Base-by-base conservation (phyloP, 1,140 invertebrate species). In the Panagrolaimus sp. region DNA sequence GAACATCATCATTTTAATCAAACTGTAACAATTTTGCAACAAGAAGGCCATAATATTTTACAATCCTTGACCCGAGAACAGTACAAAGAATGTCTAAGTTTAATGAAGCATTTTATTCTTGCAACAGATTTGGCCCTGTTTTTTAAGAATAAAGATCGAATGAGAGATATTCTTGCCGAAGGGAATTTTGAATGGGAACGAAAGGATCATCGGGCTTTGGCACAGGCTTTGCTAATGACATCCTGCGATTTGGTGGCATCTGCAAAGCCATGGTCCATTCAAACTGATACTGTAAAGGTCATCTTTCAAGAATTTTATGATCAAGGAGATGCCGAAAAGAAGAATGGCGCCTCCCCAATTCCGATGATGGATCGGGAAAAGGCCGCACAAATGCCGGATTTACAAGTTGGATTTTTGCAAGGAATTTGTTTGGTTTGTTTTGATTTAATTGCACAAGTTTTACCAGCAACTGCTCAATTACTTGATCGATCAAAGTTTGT, bases 1-100 rank as follows among this genome's bases (percentile, higher is more conserved):
- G 91, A 92, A 79, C 90, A 91, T 81, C 91, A 92, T 81, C 91
- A 92, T 82, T 92, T 91, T 79, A 92, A 92, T 82, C 90, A 91
- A 77, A 91, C 91, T 1, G 89, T 91, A 9, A 90, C 89, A 9
- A 92, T 92, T 77, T 83, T 92, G 7, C 89, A 91, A 83, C 89
- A 90, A 88, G 90, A 91, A 66, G 90, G 90, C 1, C 88, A 88
- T 76, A 92, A 92, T 78, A 91, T 92, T 67, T 90, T 92, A 78
- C 87, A 87, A 38, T 88, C 21, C 3, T 17, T 46, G 1, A 24
- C 64, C 8, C 28, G 43, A 7, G 86, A 87, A 15, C 90, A 92
- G 70, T 92, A 91, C 84, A 91, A 91, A 79, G 86, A 89, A 84
- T 86, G 91, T 4, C 82, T 92, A 64, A 85, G 88, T 28, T 87